Conservation (phyloP, 2,797 vertebrate species). For the Anableps anableps region DNA sequence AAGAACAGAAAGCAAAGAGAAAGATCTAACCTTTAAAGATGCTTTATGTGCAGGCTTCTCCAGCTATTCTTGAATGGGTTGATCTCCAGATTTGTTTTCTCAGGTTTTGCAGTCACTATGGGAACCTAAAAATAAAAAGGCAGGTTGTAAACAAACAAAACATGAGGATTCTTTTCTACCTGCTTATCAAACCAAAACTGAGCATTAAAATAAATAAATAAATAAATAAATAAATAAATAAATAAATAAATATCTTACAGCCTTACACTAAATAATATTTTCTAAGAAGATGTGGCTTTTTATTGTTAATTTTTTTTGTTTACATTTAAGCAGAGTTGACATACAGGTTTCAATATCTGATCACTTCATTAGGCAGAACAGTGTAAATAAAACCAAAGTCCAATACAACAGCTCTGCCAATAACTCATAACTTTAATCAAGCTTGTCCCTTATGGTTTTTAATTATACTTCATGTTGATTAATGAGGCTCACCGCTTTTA, state of each 20-base stretch:
- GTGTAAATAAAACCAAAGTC: background rate
- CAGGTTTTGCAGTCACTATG: background rate
- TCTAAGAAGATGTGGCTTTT: background rate
- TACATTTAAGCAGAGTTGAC: background rate
- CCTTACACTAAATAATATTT: background rate
- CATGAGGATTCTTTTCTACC: background rate
- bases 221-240: no score
- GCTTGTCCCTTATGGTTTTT: constrained; percentile 4
- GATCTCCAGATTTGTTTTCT: background rate
- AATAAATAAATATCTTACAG: background rate
- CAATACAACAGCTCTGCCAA: background rate
- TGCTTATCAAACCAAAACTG: background rate
- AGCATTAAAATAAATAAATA: no score
- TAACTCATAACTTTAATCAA: background rate
- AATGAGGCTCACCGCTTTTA: background rate
- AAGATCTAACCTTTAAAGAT: constrained; percentile 1
- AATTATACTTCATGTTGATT: constrained; percentile 5
- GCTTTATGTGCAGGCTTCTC: background rate
- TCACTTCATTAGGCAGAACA: background rate
- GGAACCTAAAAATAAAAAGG: background rate
- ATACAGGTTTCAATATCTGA: background rate
- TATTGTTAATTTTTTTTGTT: background rate
- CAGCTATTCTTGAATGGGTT: no score
- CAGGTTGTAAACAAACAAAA: background rate
- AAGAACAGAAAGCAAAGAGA: background rate